Evolutionary conservation across 2,113 vertebrate species (phyloP).

Genomic region (Hipposideros armiger): DNA sequence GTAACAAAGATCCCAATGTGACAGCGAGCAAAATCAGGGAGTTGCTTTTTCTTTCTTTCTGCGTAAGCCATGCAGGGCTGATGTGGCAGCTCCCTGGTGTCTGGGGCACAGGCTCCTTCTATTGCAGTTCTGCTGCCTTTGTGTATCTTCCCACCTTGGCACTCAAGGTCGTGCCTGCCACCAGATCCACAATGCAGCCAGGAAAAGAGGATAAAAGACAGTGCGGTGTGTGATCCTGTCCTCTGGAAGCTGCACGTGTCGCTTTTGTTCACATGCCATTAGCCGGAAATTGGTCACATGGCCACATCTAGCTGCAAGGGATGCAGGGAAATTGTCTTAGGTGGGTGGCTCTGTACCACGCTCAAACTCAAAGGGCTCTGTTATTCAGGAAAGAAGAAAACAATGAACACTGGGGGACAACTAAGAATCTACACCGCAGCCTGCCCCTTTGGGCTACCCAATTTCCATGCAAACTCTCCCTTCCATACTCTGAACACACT

Average conservation of each 20-base stretch:
- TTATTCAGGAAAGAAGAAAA: background rate
- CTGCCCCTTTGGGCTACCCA: rapidly evolving
- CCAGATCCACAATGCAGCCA: rapidly evolving
- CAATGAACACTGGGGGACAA: rapidly evolving
- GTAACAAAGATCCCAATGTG: rapidly evolving
- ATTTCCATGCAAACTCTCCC: rapidly evolving
- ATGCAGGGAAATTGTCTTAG: rapidly evolving
- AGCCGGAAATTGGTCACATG: rapidly evolving
- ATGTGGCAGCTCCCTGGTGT: background rate
- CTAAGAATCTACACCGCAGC: rapidly evolving
- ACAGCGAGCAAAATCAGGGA: rapidly evolving
- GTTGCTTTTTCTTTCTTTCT: background rate
- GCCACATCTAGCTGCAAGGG: background rate
- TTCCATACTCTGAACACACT: background rate
- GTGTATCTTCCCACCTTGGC: rapidly evolving
- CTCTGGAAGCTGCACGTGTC: rapidly evolving
- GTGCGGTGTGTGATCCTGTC: rapidly evolving
- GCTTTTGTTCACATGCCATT: rapidly evolving
- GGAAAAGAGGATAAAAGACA: too few relatives aligned
- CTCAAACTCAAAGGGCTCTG: background rate
- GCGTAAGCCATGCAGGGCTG: rapidly evolving
- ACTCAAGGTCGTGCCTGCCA: rapidly evolving
- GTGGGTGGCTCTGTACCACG: background rate
- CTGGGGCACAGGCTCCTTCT: background rate
- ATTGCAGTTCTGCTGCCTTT: background rate